phyloP scores from a whole-genome alignment of 2,797 vertebrate species.

The Anniella stebbinsi region DNA sequence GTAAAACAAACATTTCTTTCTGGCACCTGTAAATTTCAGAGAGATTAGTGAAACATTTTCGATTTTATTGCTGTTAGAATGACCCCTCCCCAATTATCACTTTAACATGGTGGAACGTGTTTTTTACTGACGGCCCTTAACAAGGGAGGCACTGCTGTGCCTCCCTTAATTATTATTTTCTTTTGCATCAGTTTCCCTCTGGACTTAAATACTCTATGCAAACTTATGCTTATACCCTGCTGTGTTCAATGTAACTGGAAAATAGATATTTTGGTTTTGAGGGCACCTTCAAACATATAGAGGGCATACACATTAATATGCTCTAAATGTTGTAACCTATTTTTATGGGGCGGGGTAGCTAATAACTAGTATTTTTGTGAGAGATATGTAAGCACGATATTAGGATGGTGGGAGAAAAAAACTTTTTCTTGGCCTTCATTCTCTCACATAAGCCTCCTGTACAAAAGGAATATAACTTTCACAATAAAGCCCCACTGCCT shows the following conservation, averaged over 20 bases:
- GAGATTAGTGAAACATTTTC: too few species aligned
- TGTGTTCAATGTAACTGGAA: background rate
- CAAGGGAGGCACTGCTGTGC: too few species aligned
- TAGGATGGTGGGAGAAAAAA: background rate
- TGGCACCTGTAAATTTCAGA: too few species aligned
- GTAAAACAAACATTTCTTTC: too few species aligned
- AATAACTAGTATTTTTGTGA: background rate
- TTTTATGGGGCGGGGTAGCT: background rate
- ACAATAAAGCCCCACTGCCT: background rate
- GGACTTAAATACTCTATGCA: background rate
- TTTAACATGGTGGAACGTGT: too few species aligned
- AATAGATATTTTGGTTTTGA: background rate
- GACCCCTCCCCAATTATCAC: too few species aligned
- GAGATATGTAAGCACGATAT: constrained; percentile 7
- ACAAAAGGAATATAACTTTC: background rate
- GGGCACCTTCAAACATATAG: background rate
- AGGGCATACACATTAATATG: background rate
- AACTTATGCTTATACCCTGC: too few species aligned
- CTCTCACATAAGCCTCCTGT: background rate
- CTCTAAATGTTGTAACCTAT: background rate
- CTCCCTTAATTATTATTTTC: too few species aligned
- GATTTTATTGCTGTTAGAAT: too few species aligned
- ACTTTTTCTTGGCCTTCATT: background rate
- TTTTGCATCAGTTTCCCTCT: background rate
- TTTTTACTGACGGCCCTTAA: too few species aligned